Evolutionary conservation across 2,797 vertebrate genomes (phyloP), one percentile per base, ranked within the genome.

Genomic region (Pygocentrus nattereri): DNA sequence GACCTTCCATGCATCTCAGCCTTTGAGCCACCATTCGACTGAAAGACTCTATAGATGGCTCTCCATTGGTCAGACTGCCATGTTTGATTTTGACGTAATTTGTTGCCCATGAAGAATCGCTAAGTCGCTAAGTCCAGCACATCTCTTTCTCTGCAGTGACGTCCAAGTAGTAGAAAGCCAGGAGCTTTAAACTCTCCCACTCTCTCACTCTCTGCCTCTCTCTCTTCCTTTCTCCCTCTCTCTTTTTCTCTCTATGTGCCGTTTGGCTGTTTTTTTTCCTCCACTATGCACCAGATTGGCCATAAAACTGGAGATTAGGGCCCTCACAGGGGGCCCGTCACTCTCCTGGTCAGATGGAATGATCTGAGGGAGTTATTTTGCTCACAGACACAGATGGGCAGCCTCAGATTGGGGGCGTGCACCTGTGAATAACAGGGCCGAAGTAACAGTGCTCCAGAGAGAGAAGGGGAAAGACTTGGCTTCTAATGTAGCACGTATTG

Each of bases 11-110:
- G 76, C 67, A 31, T 72, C 64, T 77, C 71, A 31, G 72, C 59
- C 75, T 81, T 81, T 81, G 81, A 83, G 44, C 69, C 58, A 59
- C 67, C 50, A 12, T 52, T 75, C 12, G 30, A 71, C 50, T 77
- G 44, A 77, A 81, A 74, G 64, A 62, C 79, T 80, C 27, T 44
- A 80, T 38, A 84, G 79, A 70, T 62, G 47, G 72, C 70, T 58
- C 76, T 56, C 12, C 21, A 7, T 11, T 25, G 25, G 44, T 76
- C 41, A 30, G 61, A n/a, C 59, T 78, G 78, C 50, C 81, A 74
- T 84, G 77, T 78, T 76, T 76, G 77, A 80, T 85, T 85, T 79
- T 73, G 75, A 85, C 47, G 25, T 82, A 52, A 82, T 86, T 85
- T 83, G 80, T 84, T 84, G 85, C 73, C 82, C 69, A 81, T 79